A percentile compares a stretch with the other conserved stretches of the same genome.
Conservation (phyloP, 2,888 invertebrate genomes). For the Chesias legatella region DNA sequence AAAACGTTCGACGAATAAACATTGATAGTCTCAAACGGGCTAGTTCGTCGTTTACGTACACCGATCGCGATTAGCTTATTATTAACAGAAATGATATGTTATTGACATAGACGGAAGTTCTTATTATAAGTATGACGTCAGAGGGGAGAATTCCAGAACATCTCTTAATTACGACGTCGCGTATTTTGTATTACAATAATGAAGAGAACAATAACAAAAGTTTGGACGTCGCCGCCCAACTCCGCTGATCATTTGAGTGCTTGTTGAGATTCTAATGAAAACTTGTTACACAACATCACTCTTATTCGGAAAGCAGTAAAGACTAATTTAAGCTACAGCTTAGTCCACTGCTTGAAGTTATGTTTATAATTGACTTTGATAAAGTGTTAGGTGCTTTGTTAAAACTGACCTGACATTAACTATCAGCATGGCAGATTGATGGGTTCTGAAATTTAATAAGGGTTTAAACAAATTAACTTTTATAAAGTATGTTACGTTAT, state of each 20-base stretch:
- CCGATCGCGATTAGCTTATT: constrained; percentile 58
- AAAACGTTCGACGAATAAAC: constrained; percentile 48
- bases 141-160: constrained; percentile 65
- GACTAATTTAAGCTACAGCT: constrained; percentile 33
- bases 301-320: constrained; percentile 55
- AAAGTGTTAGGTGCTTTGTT: constrained; percentile 7
- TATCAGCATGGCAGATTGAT: constrained; percentile 8
- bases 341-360: constrained; percentile 5
- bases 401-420: constrained; percentile 7
- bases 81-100: constrained; percentile 58
- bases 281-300: constrained; percentile 68
- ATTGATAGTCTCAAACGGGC: constrained; percentile 40
- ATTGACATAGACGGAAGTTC: constrained; percentile 69
- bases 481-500: no score
- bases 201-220: constrained; percentile 79
- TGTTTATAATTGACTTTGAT: constrained; percentile 15
- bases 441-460: constrained; percentile 2
- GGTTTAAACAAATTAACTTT: not conserved
- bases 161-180: constrained; percentile 76
- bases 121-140: constrained; percentile 63
- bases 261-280: constrained; percentile 74
- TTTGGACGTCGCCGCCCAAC: constrained; percentile 68
- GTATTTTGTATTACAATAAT: constrained; percentile 79
- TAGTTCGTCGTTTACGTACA: constrained; percentile 50
- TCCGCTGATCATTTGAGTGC: constrained; percentile 73